Evolutionary conservation across 2,797 vertebrate species (phyloP).

Genomic region (Acrocephalus scirpaceus): DNA sequence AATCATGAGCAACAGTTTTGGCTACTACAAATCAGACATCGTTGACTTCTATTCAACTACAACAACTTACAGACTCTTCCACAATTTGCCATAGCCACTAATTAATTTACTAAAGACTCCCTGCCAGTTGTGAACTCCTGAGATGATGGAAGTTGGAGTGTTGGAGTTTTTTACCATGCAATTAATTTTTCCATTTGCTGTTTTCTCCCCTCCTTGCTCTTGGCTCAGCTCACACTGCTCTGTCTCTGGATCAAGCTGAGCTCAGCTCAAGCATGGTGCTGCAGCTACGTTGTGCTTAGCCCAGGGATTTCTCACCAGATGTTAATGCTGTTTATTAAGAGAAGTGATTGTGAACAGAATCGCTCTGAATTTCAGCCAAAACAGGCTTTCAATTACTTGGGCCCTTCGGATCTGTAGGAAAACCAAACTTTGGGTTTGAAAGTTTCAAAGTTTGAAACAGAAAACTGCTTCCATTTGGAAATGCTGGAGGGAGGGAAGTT

Average conservation of each 20-base stretch:
- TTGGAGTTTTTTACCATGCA: neutral
- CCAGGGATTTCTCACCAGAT: conserved; percentile 9
- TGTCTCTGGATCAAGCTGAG: neutral
- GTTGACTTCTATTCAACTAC: neutral
- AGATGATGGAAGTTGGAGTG: conserved; percentile 1
- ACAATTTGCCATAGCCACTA: neutral
- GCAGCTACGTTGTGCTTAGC: neutral
- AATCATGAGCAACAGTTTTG: neutral
- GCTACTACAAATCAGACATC: neutral
- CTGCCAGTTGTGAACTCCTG: conserved; percentile 17
- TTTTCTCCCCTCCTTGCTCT: neutral
- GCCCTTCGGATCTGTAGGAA: neutral
- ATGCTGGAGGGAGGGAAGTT: neutral
- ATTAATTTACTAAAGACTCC: conserved; percentile 42
- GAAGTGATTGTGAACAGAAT: neutral
- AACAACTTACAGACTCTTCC: neutral
- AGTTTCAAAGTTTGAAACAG: neutral
- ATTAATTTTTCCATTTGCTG: conserved; percentile 54
- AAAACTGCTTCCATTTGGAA: neutral
- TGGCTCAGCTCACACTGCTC: neutral
- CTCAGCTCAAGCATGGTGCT: neutral
- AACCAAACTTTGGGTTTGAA: neutral
- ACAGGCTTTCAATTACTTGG: neutral
- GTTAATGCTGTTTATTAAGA: conserved; percentile 11
- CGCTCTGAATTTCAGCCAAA: conserved; percentile 19